These are phyloP conservation scores for Neodontobutis hainanensis DNA, from an alignment of 2,113 vertebrate genomes.

Conservation along the genomic window DNA sequence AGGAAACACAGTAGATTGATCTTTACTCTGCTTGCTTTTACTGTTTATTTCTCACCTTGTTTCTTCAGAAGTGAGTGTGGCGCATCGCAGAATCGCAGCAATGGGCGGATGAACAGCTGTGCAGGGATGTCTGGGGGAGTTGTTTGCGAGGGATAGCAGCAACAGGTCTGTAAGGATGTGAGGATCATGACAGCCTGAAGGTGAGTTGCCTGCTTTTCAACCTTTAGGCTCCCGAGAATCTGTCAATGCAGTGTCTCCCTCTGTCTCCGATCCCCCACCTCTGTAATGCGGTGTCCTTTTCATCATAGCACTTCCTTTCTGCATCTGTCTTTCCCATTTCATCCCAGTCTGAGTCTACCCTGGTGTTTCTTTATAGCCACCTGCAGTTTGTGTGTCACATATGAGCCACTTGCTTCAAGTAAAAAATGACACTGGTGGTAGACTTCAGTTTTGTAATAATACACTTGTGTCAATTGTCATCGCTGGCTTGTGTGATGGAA, in stretches of 20 bases:
- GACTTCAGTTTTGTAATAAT: constrained; percentile 44
- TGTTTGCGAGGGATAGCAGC: constrained; percentile 60
- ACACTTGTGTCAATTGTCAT: constrained; percentile 21
- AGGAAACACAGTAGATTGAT: constrained; percentile 37
- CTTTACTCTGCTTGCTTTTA: constrained; percentile 25
- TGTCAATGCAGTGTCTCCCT: constrained; percentile 54
- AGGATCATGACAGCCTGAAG: constrained; percentile 56
- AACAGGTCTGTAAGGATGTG: constrained; percentile 76
- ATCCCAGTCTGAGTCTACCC: constrained; percentile 16
- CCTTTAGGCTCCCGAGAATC: constrained; percentile 29
- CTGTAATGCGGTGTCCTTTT: constrained; percentile 50
- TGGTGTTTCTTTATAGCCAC: constrained; percentile 53
- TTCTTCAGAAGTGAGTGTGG: constrained; percentile 10
- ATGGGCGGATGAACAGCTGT: constrained; percentile 48
- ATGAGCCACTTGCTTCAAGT: constrained; percentile 27
- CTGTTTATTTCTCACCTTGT: constrained; percentile 17
- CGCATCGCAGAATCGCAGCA: constrained; percentile 33
- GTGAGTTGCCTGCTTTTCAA: constrained; percentile 64
- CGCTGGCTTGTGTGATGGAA: constrained; percentile 48
- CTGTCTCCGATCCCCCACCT: constrained; percentile 45
- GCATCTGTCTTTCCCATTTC: constrained; percentile 44
- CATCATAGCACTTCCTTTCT: constrained; percentile 42
- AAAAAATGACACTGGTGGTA: constrained; percentile 28
- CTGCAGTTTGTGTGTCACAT: constrained; percentile 61
- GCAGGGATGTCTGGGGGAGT: constrained; percentile 43